These are phyloP conservation scores for Alectoris magna DNA, from an alignment of 2,797 vertebrate species.

Conservation along the genomic window DNA sequence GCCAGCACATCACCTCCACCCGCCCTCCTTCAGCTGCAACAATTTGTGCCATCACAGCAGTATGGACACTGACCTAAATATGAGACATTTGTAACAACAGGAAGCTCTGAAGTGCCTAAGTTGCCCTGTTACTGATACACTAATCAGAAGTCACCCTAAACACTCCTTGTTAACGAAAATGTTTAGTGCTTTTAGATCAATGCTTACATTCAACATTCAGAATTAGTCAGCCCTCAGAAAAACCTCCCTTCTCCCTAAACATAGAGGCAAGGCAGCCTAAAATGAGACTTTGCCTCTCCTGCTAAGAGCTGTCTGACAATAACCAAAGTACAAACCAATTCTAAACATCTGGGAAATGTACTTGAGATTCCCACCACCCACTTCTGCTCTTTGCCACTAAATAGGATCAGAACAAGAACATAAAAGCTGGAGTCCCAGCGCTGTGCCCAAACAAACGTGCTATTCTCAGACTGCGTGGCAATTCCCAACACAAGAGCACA, in stretches of 20 bases:
- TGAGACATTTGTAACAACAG: slow-evolving; percentile 15
- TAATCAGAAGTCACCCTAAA: slow-evolving; percentile 32
- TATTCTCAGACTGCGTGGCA: background rate
- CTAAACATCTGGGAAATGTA: background rate
- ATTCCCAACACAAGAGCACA: background rate
- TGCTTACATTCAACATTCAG: background rate
- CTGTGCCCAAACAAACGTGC: background rate
- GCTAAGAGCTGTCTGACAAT: background rate
- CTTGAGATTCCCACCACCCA: slow-evolving; percentile 14
- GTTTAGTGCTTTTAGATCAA: background rate
- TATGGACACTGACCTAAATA: background rate
- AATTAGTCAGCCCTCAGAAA: slow-evolving; percentile 29
- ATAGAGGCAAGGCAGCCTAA: background rate
- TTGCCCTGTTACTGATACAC: background rate
- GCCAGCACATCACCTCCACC: background rate
- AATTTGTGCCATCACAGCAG: background rate
- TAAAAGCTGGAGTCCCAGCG: background rate
- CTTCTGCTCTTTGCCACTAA: slow-evolving; percentile 12
- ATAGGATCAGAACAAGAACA: slow-evolving; percentile 13
- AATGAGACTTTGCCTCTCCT: background rate
- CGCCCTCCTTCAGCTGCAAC: background rate
- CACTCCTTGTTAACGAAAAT: slow-evolving; percentile 9
- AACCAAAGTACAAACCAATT: slow-evolving; percentile 15
- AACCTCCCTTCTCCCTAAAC: background rate
- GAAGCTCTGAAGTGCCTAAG: slow-evolving; percentile 23